phyloP scores from a whole-genome alignment of 2,888 invertebrate species.

The Athalia circularis region DNA sequence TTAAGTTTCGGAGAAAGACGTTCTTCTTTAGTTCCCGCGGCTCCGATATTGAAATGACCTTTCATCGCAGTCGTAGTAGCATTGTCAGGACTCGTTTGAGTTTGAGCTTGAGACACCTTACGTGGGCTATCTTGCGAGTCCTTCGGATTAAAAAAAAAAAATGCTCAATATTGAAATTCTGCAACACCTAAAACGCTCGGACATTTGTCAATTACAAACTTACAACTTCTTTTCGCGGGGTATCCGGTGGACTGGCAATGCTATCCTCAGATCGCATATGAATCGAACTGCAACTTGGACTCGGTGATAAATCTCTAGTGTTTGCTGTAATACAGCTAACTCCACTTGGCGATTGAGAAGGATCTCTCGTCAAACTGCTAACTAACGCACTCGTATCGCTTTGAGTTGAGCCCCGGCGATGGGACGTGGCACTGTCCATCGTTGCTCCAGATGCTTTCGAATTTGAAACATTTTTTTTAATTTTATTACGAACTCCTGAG shows the following conservation, averaged over 20 bases:
- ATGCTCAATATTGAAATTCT: constrained; percentile 46
- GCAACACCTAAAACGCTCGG: not conserved
- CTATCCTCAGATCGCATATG: constrained; percentile 75
- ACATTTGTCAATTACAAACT: constrained; percentile 44
- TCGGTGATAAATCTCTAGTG: constrained; percentile 76
- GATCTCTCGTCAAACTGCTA: constrained; percentile 79
- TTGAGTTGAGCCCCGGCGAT: constrained; percentile 76
- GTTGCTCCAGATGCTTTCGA: constrained; percentile 73
- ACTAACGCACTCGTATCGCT: constrained; percentile 80
- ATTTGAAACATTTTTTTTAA: too few relatives aligned
- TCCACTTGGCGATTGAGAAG: constrained; percentile 78
- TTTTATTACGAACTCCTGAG: not conserved
- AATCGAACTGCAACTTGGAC: constrained; percentile 76
- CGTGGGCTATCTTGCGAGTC: constrained; percentile 70
- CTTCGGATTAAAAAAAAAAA: constrained; percentile 55
- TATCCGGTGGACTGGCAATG: constrained; percentile 74
- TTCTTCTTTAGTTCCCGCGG: constrained; percentile 76
- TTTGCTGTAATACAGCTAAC: constrained; percentile 72
- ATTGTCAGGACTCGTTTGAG: constrained; percentile 76
- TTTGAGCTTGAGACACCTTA: constrained; percentile 75
- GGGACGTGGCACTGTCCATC: constrained; percentile 73
- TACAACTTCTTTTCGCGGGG: constrained; percentile 72
- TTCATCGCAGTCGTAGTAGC: constrained; percentile 70
- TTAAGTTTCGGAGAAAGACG: constrained; percentile 77
- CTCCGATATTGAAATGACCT: constrained; percentile 80